Evolutionary conservation across 2,113 vertebrate species (phyloP), one percentile per base, ranked within the genome.

Genomic region (Crocuta crocuta): DNA sequence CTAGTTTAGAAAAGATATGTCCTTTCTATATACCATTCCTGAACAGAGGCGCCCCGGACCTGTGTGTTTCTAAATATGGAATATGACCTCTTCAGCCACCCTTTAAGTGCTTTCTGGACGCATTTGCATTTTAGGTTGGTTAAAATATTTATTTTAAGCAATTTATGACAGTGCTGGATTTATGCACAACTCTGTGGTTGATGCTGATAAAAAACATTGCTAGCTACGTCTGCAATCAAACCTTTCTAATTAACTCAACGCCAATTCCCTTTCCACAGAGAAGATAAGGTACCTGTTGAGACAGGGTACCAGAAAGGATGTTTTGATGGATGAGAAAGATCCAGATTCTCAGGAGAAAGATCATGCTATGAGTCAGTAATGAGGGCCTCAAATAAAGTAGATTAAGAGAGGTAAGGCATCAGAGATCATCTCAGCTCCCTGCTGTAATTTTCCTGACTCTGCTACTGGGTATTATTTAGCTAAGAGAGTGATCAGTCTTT

Each of bases 61-160:
- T 70, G 8, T 53, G 39, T 11, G 9, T 91, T 91, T 89, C 55
- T 91, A 91, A 95, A 71, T 39, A 10, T 35, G 24, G 10, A 79
- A 45, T 61, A 73, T 80, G 23, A 16, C 10, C 43, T 65, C 9
- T 55, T 55, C 43, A 68, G n/a, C 12, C 11, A 68, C 61, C 7
- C 39, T 88, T 74, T 83, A 82, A 92, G 15, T 73, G 19, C 2
- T 88, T 96, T 91, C n/a, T 70, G 5, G n/a, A 17, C 39, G 13
- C 24, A 55, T 58, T 35, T 71, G 10, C 43, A 61, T 58, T 90
- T 76, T 0, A 33, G 23, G 2, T 45, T 26, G n/a, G 13, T 65
- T 95, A 76, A 86, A 23, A 85, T 13, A 82, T 73, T 91, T 73
- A 86, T 93, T 63, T 89, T 50, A 89, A 94, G 23, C 53, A 63